A percentile compares a stretch with the other conserved stretches of the same genome.
Evolutionary conservation across 2,113 vertebrate genomes (phyloP).

Genomic region (Reinhardtius hippoglossoides): DNA sequence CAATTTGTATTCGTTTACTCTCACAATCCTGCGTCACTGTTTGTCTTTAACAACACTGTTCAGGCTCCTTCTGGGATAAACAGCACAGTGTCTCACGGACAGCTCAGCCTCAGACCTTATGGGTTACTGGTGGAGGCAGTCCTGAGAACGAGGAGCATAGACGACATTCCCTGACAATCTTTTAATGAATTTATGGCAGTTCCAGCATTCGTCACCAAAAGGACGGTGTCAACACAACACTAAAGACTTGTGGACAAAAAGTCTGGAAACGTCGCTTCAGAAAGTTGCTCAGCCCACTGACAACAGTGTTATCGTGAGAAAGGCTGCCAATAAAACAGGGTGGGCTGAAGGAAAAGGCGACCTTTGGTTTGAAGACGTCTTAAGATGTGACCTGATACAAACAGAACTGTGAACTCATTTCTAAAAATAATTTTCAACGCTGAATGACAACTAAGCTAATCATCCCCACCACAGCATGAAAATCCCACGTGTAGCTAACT

Average conservation of each 20-base stretch:
- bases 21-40: not conserved
- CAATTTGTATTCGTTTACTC: not conserved
- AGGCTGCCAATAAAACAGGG: slow-evolving; percentile 21
- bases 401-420: not conserved
- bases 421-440: not conserved
- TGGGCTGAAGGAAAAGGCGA: slow-evolving; percentile 1
- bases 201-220: not conserved
- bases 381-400: not conserved
- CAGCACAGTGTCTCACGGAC: too few relatives aligned
- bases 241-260: not conserved
- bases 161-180: not conserved
- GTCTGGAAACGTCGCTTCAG: not conserved
- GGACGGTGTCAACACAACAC: not conserved
- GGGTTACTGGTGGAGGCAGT: not conserved
- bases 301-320: not conserved
- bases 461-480: not conserved
- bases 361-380: slow-evolving; percentile 34
- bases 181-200: slow-evolving; percentile 50
- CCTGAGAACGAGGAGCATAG: slow-evolving; percentile 3
- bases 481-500: not conserved
- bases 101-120: slow-evolving; percentile 5
- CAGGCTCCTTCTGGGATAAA: too few relatives aligned
- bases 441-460: not conserved
- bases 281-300: not conserved
- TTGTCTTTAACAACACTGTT: not conserved